These are phyloP conservation scores for Brevimyrus niger DNA, from an alignment of 2,113 vertebrate genomes.

Conservation along the genomic window DNA sequence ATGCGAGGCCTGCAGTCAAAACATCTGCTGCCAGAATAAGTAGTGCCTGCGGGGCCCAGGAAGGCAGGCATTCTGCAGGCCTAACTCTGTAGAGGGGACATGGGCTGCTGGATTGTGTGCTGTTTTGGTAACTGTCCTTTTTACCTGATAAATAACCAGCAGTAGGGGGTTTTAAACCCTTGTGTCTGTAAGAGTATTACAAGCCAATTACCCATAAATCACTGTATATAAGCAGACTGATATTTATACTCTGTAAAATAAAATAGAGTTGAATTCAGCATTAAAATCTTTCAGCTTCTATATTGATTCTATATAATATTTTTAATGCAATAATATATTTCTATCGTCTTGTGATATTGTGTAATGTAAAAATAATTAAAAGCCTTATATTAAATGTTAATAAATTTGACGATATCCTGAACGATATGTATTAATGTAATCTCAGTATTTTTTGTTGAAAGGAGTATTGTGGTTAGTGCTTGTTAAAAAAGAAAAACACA, in stretches of 20 bases:
- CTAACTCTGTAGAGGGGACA: not conserved
- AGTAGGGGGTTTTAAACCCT: not conserved
- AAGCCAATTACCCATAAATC: not conserved
- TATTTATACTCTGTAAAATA: not conserved
- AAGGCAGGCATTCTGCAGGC: not conserved
- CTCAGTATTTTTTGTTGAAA: not conserved
- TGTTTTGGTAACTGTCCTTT: not conserved
- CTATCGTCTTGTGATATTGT: not conserved
- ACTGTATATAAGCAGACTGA: not conserved
- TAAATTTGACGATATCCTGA: not conserved
- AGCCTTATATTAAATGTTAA: not conserved
- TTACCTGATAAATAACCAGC: not conserved
- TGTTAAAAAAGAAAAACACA: not conserved
- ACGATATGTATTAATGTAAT: not conserved
- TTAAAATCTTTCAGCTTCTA: not conserved
- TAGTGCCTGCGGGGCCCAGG: not conserved
- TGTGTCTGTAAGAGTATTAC: not conserved
- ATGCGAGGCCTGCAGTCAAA: conserved; percentile 12
- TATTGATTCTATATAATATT: no score
- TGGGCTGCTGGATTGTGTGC: not conserved
- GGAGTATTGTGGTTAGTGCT: not conserved
- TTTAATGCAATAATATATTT: not conserved
- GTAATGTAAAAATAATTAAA: not conserved
- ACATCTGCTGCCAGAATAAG: conserved; percentile 10
- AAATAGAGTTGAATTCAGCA: not conserved